Conservation (phyloP, 2,888 invertebrate genomes). For the Ypsolopha sequella region DNA sequence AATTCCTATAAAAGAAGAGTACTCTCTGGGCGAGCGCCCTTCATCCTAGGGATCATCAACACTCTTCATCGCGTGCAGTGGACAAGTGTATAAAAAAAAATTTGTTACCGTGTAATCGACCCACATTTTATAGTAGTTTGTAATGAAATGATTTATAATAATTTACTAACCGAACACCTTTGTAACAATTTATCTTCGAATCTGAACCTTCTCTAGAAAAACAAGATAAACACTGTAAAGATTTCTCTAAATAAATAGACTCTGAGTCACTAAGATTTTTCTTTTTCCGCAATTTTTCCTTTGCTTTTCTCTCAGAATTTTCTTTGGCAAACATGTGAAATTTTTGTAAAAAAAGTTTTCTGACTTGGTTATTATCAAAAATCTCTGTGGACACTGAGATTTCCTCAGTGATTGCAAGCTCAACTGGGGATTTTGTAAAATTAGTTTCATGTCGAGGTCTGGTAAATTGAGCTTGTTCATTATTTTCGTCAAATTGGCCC, state of each 20-base stretch:
- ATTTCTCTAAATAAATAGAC: not conserved
- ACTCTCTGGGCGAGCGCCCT: no score
- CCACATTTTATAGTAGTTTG: no score
- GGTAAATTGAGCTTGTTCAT: slow-evolving; percentile 24
- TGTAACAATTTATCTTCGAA: slow-evolving; percentile 26
- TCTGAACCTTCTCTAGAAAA: slow-evolving; percentile 16
- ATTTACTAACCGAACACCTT: slow-evolving; percentile 25
- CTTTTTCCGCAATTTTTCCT: no score
- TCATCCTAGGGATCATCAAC: no score
- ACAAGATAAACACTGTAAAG: slow-evolving; percentile 28
- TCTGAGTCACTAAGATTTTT: slow-evolving; percentile 3
- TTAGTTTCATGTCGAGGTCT: slow-evolving; percentile 18
- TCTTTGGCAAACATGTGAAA: no score
- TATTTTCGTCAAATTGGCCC: slow-evolving; percentile 18
- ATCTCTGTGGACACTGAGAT: slow-evolving; percentile 20
- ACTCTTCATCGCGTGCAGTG: no score
- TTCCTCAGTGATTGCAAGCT: slow-evolving; percentile 19
- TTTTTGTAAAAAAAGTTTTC: slow-evolving; percentile 17
- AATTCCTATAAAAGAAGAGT: no score
- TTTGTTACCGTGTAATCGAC: no score
- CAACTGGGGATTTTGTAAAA: slow-evolving; percentile 17
- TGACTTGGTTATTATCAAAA: slow-evolving; percentile 21
- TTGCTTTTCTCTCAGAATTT: no score
- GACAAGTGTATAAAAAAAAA: no score
- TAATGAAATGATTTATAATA: not conserved